Evolutionary conservation across 2,113 vertebrate species (phyloP).

Genomic region (Tricholaema leucomelas): DNA sequence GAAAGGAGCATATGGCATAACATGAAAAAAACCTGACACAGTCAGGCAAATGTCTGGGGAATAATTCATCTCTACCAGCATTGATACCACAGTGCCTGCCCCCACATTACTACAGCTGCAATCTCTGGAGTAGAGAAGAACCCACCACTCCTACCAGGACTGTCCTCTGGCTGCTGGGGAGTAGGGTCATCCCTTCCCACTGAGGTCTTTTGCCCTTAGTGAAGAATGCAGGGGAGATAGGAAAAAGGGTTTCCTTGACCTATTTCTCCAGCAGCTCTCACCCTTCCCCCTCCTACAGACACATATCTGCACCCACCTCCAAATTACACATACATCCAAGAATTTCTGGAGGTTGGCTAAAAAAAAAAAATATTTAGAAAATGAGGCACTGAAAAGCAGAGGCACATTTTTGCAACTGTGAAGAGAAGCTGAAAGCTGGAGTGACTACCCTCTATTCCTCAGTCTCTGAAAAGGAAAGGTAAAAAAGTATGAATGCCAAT

Average conservation of each 20-base stretch:
- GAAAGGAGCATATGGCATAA: background rate
- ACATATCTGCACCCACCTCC: slow-evolving; percentile 45
- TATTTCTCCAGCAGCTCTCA: slow-evolving; percentile 9
- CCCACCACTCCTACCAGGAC: background rate
- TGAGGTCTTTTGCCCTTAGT: background rate
- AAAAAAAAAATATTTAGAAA: background rate
- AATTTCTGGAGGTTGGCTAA: slow-evolving; percentile 22
- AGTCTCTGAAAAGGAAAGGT: background rate
- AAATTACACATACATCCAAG: slow-evolving; percentile 36
- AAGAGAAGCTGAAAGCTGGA: background rate
- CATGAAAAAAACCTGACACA: background rate
- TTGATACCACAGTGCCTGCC: background rate
- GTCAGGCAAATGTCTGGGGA: background rate
- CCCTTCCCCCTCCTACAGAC: slow-evolving; percentile 10
- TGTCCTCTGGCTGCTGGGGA: background rate
- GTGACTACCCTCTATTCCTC: background rate
- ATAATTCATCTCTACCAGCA: background rate
- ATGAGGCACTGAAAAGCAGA: background rate
- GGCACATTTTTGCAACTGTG: background rate
- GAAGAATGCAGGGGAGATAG: slow-evolving; percentile 30
- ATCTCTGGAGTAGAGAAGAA: background rate
- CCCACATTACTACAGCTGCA: background rate
- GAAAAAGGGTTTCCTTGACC: background rate
- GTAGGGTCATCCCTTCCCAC: background rate
- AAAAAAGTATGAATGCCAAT: background rate